These are phyloP conservation scores for Trachelus troglodyta DNA, from an alignment of 2,888 invertebrate genomes.

Conservation along the genomic window DNA sequence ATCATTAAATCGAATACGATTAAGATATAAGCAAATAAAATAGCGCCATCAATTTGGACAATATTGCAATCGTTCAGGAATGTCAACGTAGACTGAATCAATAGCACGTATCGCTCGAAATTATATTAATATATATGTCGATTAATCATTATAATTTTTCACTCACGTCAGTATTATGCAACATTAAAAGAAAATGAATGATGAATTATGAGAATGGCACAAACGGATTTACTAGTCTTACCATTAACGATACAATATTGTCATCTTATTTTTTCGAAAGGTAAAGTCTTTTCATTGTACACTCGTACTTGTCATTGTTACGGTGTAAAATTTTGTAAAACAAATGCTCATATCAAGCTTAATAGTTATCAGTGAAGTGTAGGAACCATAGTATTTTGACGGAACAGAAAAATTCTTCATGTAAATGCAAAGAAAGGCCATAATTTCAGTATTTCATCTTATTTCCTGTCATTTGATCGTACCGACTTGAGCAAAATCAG, in stretches of 20 bases:
- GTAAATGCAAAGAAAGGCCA: background rate
- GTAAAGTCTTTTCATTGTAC: background rate
- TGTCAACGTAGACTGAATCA: background rate
- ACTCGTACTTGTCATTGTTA: background rate
- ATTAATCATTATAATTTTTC: background rate
- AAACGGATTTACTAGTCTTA: background rate
- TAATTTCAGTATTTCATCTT: background rate
- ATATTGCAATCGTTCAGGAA: background rate
- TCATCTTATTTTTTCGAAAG: background rate
- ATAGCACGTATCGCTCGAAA: background rate
- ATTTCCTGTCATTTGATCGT: conserved; percentile 1
- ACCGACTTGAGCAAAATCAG: conserved; percentile 6
- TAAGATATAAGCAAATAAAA: background rate
- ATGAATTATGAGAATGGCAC: background rate
- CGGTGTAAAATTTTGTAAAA: background rate
- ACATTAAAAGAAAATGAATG: background rate
- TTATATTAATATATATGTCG: background rate
- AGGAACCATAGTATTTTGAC: background rate
- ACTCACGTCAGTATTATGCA: background rate
- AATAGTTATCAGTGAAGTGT: background rate
- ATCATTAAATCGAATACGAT: background rate
- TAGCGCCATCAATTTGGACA: background rate
- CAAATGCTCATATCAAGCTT: background rate
- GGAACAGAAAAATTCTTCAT: background rate
- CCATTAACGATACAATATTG: background rate